Evolutionary conservation across 2,888 invertebrate species (phyloP).

Genomic region (Pristionchus fissidentatus): DNA sequence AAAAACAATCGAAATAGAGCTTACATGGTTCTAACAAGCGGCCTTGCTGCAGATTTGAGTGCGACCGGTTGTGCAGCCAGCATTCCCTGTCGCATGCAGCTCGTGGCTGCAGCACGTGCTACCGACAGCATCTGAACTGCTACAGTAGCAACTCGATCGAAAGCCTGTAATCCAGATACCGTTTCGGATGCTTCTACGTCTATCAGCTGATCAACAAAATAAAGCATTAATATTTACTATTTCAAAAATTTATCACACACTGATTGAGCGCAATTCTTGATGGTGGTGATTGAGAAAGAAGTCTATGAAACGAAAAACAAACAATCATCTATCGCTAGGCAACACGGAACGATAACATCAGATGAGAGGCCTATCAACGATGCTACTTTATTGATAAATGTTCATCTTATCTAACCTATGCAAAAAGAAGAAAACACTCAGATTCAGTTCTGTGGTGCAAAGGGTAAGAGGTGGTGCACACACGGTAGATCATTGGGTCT

Average conservation of each 20-base stretch:
- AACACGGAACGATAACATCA: slow-evolving; percentile 20
- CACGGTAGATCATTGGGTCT: background rate
- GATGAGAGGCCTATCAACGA: slow-evolving; percentile 5
- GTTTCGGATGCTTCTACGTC: slow-evolving; percentile 4
- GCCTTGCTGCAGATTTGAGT: slow-evolving; percentile 12
- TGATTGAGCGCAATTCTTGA: slow-evolving; percentile 25
- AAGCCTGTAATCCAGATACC: background rate
- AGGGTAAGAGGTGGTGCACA: slow-evolving; percentile 32
- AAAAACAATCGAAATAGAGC: too few relatives aligned
- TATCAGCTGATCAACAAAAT: background rate
- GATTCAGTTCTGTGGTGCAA: background rate
- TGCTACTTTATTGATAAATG: slow-evolving; percentile 30
- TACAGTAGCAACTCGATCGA: background rate
- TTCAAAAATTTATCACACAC: slow-evolving; percentile 39
- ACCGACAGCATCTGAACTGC: slow-evolving; percentile 45
- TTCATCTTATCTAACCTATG: slow-evolving; percentile 12
- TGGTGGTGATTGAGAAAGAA: background rate
- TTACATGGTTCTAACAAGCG: slow-evolving; percentile 24
- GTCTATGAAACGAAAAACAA: slow-evolving; percentile 38
- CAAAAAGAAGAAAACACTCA: background rate
- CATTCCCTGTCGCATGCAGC: slow-evolving; percentile 38
- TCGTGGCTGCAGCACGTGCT: slow-evolving; percentile 29
- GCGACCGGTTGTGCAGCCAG: slow-evolving; percentile 15
- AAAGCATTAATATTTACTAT: background rate
- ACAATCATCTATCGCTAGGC: slow-evolving; percentile 9